Conservation (phyloP, 2,888 invertebrate genomes). For the Drosophila kuntzei region DNA sequence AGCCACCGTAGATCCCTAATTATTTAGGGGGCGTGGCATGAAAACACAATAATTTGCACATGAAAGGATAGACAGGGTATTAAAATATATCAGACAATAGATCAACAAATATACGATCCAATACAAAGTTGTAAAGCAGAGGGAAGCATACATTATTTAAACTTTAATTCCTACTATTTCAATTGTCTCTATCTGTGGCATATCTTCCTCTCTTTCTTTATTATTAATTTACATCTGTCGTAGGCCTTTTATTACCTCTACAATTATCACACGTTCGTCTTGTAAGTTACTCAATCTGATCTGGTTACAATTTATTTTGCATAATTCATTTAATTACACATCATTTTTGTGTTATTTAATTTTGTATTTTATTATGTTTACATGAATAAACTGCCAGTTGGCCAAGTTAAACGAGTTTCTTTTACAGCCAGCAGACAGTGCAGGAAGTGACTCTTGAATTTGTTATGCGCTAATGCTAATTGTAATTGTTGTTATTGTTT, state of each 20-base stretch:
- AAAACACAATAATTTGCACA: not conserved
- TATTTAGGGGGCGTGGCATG: slow-evolving; percentile 18
- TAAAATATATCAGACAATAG: not conserved
- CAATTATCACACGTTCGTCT: slow-evolving; percentile 19
- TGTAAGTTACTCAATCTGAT: slow-evolving; percentile 34
- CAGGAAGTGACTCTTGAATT: slow-evolving; percentile 28
- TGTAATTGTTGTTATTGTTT: slow-evolving; percentile 10
- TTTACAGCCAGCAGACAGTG: slow-evolving; percentile 15
- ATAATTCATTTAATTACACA: slow-evolving; percentile 51
- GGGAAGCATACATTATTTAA: not conserved
- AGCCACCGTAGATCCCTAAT: slow-evolving; percentile 28
- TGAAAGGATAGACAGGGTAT: not conserved
- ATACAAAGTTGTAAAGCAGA: not conserved
- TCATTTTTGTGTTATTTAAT: slow-evolving; percentile 48
- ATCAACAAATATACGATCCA: not conserved
- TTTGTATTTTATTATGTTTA: slow-evolving; percentile 43
- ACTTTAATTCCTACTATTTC: not conserved
- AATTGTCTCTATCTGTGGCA: not conserved
- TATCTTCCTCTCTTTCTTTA: not conserved
- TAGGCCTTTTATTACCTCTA: slow-evolving; percentile 21
- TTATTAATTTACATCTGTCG: not conserved
- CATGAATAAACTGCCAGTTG: slow-evolving; percentile 28
- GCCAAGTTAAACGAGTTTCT: slow-evolving; percentile 47
- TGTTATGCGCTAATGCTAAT: slow-evolving; percentile 9
- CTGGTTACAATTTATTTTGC: slow-evolving; percentile 42